These are phyloP conservation scores for Drosophila ficusphila DNA, from an alignment of 1,140 invertebrate genomes.

Conservation along the genomic window DNA sequence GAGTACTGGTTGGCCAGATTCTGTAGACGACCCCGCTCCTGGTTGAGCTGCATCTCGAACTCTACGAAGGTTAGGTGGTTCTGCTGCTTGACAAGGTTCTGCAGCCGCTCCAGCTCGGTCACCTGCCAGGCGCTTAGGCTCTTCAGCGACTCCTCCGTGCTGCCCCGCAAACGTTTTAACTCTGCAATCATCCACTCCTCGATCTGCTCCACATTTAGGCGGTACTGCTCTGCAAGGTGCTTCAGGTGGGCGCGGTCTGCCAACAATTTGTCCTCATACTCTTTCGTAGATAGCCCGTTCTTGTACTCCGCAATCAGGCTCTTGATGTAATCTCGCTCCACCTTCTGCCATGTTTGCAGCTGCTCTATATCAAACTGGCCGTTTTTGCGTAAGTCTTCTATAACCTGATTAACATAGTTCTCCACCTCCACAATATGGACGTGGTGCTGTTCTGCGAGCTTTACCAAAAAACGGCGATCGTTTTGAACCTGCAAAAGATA, in stretches of 20 bases:
- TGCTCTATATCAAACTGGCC: conserved; percentile 77
- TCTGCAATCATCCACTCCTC: conserved; percentile 80
- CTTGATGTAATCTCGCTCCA: conserved; percentile 77
- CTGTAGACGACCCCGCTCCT: conserved; percentile 65
- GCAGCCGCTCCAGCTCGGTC: conserved; percentile 65
- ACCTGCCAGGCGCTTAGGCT: conserved; percentile 70
- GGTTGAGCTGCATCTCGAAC: conserved; percentile 70
- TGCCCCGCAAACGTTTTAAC: conserved; percentile 63
- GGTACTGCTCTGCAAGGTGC: conserved; percentile 74
- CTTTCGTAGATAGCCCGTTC: conserved; percentile 58
- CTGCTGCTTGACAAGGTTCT: conserved; percentile 66
- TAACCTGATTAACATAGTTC: conserved; percentile 68
- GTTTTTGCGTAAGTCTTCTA: conserved; percentile 68
- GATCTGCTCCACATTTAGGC: conserved; percentile 72
- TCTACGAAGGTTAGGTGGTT: conserved; percentile 75
- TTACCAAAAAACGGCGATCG: conserved; percentile 66
- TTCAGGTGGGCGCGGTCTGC: conserved; percentile 70
- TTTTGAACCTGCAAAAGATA: conserved; percentile 60
- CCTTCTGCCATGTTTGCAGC: conserved; percentile 69
- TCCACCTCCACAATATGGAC: conserved; percentile 75
- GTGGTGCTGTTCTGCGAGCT: conserved; percentile 75
- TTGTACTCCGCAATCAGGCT: conserved; percentile 67
- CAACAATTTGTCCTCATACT: conserved; percentile 69
- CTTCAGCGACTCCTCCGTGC: conserved; percentile 58
- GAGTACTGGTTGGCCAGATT: conserved; percentile 74